Conservation (phyloP, 2,888 invertebrate genomes). For the Torymus auratus region DNA sequence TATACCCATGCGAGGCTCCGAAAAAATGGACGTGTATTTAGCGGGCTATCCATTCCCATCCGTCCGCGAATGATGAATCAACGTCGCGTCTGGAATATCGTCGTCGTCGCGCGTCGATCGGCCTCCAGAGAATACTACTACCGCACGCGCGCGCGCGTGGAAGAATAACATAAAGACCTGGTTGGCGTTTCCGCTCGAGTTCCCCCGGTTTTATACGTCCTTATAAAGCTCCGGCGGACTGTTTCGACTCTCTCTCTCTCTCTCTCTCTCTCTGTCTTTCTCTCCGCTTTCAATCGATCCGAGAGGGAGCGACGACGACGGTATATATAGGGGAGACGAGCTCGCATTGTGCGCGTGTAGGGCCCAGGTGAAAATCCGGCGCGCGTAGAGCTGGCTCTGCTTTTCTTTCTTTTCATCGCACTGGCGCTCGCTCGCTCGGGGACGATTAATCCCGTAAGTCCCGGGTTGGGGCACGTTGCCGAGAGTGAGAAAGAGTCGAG, state of each 20-base stretch:
- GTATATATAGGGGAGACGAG: slow-evolving; percentile 26
- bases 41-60: slow-evolving; percentile 1
- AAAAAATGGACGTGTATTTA: slow-evolving; percentile 11
- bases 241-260: slow-evolving; percentile 17
- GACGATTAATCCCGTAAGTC: slow-evolving; percentile 56
- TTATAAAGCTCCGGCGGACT: slow-evolving; percentile 39
- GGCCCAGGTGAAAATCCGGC: slow-evolving; percentile 57
- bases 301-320: slow-evolving; percentile 22
- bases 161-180: slow-evolving; percentile 40
- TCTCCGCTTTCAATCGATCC: slow-evolving; percentile 51
- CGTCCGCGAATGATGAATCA: slow-evolving; percentile 30
- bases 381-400: neutral
- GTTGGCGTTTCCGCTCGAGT: slow-evolving; percentile 56
- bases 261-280: slow-evolving; percentile 20
- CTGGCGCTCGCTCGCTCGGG: neutral
- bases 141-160: neutral
- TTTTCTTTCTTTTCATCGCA: slow-evolving; percentile 32
- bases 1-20: too few relatives aligned
- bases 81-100: slow-evolving; percentile 19
- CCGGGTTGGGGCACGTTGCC: slow-evolving; percentile 26
- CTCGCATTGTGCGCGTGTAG: slow-evolving; percentile 14
- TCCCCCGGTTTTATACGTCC: slow-evolving; percentile 38
- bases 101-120: slow-evolving; percentile 30
- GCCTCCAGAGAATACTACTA: slow-evolving; percentile 23
- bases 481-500: neutral